Percentiles rank a stretch among this genome's conserved stretches.
phyloP scores from a whole-genome alignment of 2,888 invertebrate species.

The Ceraclea dissimilis region DNA sequence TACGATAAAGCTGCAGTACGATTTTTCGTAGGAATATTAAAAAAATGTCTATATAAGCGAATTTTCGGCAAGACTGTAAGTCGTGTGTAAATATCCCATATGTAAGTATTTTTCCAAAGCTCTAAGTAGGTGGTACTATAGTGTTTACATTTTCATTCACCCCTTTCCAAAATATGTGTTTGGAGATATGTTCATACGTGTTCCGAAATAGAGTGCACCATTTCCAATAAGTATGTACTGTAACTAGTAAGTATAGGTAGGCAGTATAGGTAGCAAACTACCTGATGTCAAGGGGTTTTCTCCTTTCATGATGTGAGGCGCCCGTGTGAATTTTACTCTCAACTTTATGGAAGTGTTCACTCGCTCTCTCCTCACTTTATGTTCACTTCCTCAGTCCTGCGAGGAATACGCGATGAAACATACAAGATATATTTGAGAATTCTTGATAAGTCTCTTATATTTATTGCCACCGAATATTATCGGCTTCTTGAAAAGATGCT shows the following conservation, averaged over 20 bases:
- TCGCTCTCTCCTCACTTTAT: not conserved
- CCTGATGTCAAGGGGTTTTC: not conserved
- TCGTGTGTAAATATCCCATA: not conserved
- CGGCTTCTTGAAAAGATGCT: conserved; percentile 8
- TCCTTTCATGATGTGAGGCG: not conserved
- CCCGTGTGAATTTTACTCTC: not conserved
- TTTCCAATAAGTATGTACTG: not conserved
- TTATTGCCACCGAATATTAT: conserved; percentile 15
- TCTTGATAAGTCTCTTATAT: conserved; percentile 9
- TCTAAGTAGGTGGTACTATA: not conserved
- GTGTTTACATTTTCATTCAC: not conserved
- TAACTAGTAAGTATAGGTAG: too few relatives aligned
- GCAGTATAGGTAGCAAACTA: too few relatives aligned
- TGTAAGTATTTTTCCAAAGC: not conserved
- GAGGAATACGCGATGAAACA: conserved; percentile 10
- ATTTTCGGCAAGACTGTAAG: not conserved
- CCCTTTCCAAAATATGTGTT: conserved; percentile 9
- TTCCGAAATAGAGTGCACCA: conserved; percentile 7
- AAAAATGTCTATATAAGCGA: not conserved
- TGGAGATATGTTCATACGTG: conserved; percentile 11
- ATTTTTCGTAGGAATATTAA: not conserved
- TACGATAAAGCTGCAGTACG: too few relatives aligned
- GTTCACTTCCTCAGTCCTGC: not conserved
- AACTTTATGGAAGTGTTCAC: conserved; percentile 1
- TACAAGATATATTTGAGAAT: conserved; percentile 2